phyloP scores from a whole-genome alignment of 92 coral and sea anemone genomes.

The Phenganax subtilis region DNA sequence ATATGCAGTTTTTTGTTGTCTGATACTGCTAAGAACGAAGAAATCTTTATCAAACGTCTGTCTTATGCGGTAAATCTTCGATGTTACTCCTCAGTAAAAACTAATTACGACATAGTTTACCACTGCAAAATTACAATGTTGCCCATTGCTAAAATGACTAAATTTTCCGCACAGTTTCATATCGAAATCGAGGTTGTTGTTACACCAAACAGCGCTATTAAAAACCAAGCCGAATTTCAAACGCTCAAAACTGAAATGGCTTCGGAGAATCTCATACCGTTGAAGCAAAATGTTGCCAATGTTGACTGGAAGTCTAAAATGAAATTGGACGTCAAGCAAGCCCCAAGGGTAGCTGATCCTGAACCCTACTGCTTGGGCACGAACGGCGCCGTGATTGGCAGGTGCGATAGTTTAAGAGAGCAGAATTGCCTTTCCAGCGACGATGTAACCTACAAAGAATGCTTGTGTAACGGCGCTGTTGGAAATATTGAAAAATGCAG shows the following conservation, averaged over 20 bases:
- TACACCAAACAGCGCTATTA: neutral
- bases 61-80: too few relatives aligned
- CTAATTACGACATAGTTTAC: too few relatives aligned
- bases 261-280: too few relatives aligned
- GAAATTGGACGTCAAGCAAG: neutral
- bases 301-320: conserved; percentile 18
- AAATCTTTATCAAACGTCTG: too few relatives aligned
- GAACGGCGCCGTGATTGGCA: conserved; percentile 77
- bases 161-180: neutral
- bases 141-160: neutral
- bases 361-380: conserved; percentile 81
- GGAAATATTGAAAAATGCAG: conserved; percentile 89
- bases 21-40: too few relatives aligned
- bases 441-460: conserved; percentile 43
- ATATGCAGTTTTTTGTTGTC: too few relatives aligned
- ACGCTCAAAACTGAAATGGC: conserved; percentile 11
- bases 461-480: conserved; percentile 64
- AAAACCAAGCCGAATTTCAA: conserved; percentile 20
- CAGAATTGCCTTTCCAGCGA: conserved; percentile 54
- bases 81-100: too few relatives aligned
- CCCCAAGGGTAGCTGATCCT: conserved; percentile 29
- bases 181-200: conserved; percentile 9
- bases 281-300: neutral
- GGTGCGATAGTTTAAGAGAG: conserved; percentile 52
- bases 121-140: too few relatives aligned